Percentiles rank a stretch among this genome's conserved stretches.
These are phyloP conservation scores for Hartigia nigra DNA, from an alignment of 2,888 invertebrate genomes.

Conservation along the genomic window DNA sequence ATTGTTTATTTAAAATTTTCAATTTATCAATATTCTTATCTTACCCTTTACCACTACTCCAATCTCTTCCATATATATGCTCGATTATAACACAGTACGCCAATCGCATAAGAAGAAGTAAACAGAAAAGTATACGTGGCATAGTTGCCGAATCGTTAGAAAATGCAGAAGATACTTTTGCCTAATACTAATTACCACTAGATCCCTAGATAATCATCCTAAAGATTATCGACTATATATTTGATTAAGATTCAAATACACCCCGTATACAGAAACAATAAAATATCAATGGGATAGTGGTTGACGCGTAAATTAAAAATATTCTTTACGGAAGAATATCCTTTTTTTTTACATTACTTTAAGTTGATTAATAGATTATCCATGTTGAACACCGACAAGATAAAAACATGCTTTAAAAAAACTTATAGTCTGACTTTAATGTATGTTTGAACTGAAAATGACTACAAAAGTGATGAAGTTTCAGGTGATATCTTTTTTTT, in stretches of 20 bases:
- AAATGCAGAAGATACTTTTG: not conserved
- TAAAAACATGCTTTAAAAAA: not conserved
- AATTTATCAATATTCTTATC: not conserved
- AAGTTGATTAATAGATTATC: not conserved
- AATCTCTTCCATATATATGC: not conserved
- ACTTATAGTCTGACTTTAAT: not conserved
- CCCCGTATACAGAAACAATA: not conserved
- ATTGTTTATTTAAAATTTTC: slow-evolving; percentile 1
- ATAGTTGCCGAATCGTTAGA: not conserved
- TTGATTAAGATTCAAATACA: not conserved
- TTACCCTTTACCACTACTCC: not conserved
- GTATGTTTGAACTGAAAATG: not conserved
- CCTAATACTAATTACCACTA: not conserved
- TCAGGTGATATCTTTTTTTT: not conserved
- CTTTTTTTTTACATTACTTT: not conserved
- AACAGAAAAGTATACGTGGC: not conserved
- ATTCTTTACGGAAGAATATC: not conserved
- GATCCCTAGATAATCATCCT: not conserved
- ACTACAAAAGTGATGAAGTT: not conserved
- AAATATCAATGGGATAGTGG: not conserved
- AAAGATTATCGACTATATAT: not conserved
- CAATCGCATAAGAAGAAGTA: not conserved
- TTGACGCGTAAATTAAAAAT: not conserved
- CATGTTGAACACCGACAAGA: not conserved
- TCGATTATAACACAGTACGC: not conserved